Evolutionary conservation across 2,113 vertebrate species (phyloP).

Genomic region (Patagioenas fasciata): DNA sequence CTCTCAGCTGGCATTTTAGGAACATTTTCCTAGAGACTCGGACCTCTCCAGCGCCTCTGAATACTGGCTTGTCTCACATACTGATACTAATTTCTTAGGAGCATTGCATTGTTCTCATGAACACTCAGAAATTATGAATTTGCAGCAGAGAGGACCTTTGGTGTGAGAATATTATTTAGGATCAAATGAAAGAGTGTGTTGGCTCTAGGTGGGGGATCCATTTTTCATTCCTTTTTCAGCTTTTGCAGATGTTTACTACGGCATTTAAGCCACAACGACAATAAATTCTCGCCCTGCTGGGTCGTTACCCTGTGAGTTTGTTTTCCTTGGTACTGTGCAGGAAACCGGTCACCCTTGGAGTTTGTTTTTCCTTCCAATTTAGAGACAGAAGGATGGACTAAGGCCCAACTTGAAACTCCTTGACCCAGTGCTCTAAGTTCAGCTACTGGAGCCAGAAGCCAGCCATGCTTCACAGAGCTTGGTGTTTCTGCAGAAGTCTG

Average conservation of each 20-base stretch:
- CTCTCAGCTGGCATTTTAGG: not conserved
- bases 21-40: not conserved
- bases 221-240: not conserved
- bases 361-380: constrained; percentile 32
- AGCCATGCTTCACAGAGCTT: constrained; percentile 6
- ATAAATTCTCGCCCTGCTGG: not conserved
- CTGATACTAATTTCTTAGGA: not conserved
- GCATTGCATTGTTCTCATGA: not conserved
- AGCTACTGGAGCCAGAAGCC: constrained; percentile 11
- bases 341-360: not conserved
- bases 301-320: not conserved
- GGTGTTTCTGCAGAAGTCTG: not conserved
- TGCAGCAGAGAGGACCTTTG: not conserved
- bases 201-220: not conserved
- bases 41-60: not conserved
- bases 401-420: constrained; percentile 4
- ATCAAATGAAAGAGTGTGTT: not conserved
- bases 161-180: not conserved
- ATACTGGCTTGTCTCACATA: not conserved
- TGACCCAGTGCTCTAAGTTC: constrained; percentile 34
- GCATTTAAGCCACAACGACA: not conserved
- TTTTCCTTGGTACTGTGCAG: not conserved
- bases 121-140: not conserved
- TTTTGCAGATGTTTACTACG: not conserved
- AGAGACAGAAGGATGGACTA: not conserved